Conservation (phyloP, 2,797 vertebrate species). For the Microchirus variegatus region DNA sequence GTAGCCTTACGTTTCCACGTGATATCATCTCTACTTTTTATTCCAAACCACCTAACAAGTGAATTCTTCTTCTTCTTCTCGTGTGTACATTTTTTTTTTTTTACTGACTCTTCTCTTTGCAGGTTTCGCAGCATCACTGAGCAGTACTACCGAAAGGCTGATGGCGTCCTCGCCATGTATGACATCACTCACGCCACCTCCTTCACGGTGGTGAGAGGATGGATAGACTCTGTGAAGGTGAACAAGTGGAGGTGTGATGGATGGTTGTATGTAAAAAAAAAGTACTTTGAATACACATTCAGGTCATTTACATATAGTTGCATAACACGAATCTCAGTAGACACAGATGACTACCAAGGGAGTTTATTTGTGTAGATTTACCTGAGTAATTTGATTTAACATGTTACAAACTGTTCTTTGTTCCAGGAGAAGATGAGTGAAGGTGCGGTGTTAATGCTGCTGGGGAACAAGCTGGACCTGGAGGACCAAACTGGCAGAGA, state of each 20-base stretch:
- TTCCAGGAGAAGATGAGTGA: conserved; percentile 81
- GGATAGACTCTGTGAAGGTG: conserved; percentile 85
- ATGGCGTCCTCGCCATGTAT: conserved; percentile 86
- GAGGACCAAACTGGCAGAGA: conserved; percentile 42
- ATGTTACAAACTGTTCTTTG: too few species aligned
- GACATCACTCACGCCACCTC: conserved; percentile 78
- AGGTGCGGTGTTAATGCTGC: conserved; percentile 79
- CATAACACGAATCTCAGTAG: background rate
- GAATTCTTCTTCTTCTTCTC: background rate
- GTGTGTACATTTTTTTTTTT: background rate
- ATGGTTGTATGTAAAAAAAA: conserved; percentile 45
- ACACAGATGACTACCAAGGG: background rate
- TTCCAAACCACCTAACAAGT: too few species aligned
- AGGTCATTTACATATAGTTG: background rate
- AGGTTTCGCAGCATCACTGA: conserved; percentile 87
- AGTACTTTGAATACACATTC: conserved; percentile 45
- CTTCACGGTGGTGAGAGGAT: conserved; percentile 78
- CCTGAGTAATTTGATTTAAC: background rate
- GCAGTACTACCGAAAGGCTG: conserved; percentile 86
- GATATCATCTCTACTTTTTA: too few species aligned
- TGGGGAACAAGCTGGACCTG: conserved; percentile 83
- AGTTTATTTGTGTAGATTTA: background rate
- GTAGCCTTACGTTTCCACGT: background rate
- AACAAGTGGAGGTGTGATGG: conserved; percentile 39
- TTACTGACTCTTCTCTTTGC: background rate